Conservation (phyloP, 37 sponge, comb jelly and placozoan genomes). For the Ianthella basta region DNA sequence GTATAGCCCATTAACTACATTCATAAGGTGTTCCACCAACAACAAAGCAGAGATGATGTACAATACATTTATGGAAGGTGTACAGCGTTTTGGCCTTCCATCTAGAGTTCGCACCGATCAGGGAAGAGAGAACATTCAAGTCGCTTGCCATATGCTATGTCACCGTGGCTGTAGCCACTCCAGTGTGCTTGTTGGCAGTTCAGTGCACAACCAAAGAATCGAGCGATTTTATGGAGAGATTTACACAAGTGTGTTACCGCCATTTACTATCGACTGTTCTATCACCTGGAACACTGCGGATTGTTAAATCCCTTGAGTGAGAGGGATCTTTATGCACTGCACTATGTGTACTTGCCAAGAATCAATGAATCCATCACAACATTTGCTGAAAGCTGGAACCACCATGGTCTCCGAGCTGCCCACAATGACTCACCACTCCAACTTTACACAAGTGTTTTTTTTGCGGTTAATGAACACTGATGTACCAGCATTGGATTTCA, state of each 20-base stretch:
- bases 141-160: slow-evolving; percentile 54
- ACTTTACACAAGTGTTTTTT: not conserved
- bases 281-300: slow-evolving; percentile 36
- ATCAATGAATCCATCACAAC: slow-evolving; percentile 21
- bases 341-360: slow-evolving; percentile 46
- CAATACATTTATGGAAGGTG: slow-evolving; percentile 39
- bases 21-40: slow-evolving; percentile 46
- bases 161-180: slow-evolving; percentile 38
- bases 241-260: slow-evolving; percentile 29
- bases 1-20: slow-evolving; percentile 44
- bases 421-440: slow-evolving; percentile 14
- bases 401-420: slow-evolving; percentile 32
- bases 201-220: slow-evolving; percentile 55
- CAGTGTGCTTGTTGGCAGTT: slow-evolving; percentile 47
- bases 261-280: slow-evolving; percentile 50
- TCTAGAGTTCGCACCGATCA: slow-evolving; percentile 60
- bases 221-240: slow-evolving; percentile 52
- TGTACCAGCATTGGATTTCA: too few species aligned
- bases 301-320: slow-evolving; percentile 41
- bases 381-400: slow-evolving; percentile 45
- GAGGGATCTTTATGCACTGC: slow-evolving; percentile 38
- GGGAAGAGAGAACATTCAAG: slow-evolving; percentile 46
- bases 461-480: too few species aligned
- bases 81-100: slow-evolving; percentile 42
- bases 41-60: slow-evolving; percentile 58